Conservation (phyloP, 2,113 vertebrate genomes). For the Amblyornis subalaris region DNA sequence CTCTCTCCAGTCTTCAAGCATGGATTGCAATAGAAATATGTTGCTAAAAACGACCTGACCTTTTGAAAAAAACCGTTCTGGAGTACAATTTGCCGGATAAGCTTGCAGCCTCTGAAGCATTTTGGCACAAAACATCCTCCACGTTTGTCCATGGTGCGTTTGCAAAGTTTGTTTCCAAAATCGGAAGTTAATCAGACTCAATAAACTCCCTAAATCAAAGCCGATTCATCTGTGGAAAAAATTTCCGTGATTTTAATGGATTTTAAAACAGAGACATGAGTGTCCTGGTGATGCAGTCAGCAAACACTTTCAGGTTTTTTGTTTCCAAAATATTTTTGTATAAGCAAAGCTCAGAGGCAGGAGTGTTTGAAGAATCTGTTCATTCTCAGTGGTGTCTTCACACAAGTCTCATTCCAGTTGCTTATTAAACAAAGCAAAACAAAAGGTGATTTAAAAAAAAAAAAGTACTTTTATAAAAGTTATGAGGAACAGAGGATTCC, state of each 20-base stretch:
- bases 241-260: background rate
- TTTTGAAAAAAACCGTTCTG: background rate
- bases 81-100: background rate
- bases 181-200: background rate
- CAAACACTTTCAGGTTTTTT: slow-evolving; percentile 49
- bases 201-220: background rate
- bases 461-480: background rate
- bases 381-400: slow-evolving; percentile 52
- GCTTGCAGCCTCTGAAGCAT: background rate
- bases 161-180: background rate
- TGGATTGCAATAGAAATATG: background rate
- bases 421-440: slow-evolving; percentile 44
- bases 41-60: background rate
- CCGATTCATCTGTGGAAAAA: background rate
- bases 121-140: background rate
- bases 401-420: slow-evolving; percentile 31
- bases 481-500: slow-evolving; percentile 40
- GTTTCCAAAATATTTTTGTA: slow-evolving; percentile 36
- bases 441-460: slow-evolving; percentile 22
- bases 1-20: background rate
- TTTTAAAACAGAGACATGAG: background rate
- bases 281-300: slow-evolving; percentile 3
- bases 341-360: slow-evolving; percentile 31
- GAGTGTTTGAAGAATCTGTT: slow-evolving; percentile 28
- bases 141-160: fast-evolving